Evolutionary conservation across 2,113 vertebrate genomes (phyloP).

Genomic region (Hypomesus transpacificus): DNA sequence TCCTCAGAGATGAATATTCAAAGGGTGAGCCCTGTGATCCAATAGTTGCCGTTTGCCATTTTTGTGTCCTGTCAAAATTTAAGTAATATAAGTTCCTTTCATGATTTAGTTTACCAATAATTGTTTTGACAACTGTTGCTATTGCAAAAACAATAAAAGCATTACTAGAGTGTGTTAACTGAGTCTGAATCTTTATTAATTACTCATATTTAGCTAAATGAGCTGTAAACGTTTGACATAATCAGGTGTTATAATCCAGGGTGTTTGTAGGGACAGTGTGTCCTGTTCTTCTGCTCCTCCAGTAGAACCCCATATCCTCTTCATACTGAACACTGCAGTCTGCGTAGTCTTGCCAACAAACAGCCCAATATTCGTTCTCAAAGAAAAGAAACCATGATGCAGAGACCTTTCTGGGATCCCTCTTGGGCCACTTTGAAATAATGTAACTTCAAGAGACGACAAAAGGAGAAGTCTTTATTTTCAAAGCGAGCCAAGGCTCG

Average conservation of each 20-base stretch:
- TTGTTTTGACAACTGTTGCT: slow-evolving; percentile 34
- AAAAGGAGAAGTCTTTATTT: not conserved
- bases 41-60: no score
- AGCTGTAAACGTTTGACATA: not conserved
- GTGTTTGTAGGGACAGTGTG: not conserved
- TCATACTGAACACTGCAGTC: slow-evolving; percentile 7
- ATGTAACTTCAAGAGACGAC: slow-evolving; percentile 7
- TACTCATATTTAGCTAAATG: not conserved
- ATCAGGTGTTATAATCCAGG: not conserved
- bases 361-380: not conserved
- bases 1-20: slow-evolving; percentile 12
- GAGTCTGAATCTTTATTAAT: slow-evolving; percentile 37
- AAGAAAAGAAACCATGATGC: slow-evolving; percentile 1
- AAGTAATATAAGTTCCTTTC: no score
- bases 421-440: slow-evolving; percentile 8
- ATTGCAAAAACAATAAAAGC: slow-evolving; percentile 53
- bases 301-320: not conserved
- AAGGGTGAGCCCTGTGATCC: not conserved
- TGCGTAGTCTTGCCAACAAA: slow-evolving; percentile 8
- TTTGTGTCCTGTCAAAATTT: no score
- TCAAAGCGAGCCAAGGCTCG: not conserved
- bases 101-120: slow-evolving; percentile 20
- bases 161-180: slow-evolving; percentile 24
- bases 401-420: slow-evolving; percentile 4
- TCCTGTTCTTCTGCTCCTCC: not conserved